phyloP scores from a whole-genome alignment of 2,113 vertebrate genomes.

The western clawed frog (Xenopus tropicalis) region UCB_Xtro_10.0 CM004449.2:73856501-73857000 shows the following conservation, averaged over 20 bases:
- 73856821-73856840: conserved; percentile 15
- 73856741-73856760: background rate
- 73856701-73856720: conserved; percentile 61
- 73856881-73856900: too few relatives aligned
- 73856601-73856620: conserved; percentile 55
- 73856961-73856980: too few relatives aligned
- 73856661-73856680: conserved; percentile 55
- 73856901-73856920: too few relatives aligned
- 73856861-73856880: too few relatives aligned
- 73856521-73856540: conserved; percentile 64
- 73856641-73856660: conserved; percentile 42
- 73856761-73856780: conserved; percentile 5
- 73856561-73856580: conserved; percentile 57
- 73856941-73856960: too few relatives aligned
- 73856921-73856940: too few relatives aligned
- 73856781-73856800: conserved; percentile 29
- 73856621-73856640: conserved; percentile 51
- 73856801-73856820: conserved; percentile 27
- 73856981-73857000: too few relatives aligned
- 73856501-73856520: conserved; percentile 67
- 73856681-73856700: conserved; percentile 58
- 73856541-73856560: conserved; percentile 56
- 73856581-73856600: conserved; percentile 67
- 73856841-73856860: too few relatives aligned
- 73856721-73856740: conserved; percentile 50